Evolutionary conservation across 2,797 vertebrate species (phyloP).

Genomic region (Coendou prehensilis): DNA sequence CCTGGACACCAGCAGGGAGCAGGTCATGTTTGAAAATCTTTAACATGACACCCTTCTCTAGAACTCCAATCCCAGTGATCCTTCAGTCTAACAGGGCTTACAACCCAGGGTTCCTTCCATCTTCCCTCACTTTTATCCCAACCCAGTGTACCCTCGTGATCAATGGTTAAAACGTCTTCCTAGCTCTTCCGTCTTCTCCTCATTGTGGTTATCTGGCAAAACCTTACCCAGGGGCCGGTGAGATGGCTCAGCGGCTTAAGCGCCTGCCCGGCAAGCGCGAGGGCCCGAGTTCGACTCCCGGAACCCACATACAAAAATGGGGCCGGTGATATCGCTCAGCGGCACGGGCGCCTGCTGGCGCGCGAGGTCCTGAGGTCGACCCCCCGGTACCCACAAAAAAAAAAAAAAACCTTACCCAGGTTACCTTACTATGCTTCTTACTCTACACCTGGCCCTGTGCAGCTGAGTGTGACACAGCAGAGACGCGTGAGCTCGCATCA

Average conservation of each 20-base stretch:
- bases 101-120: neutral
- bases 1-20: slow-evolving; percentile 86
- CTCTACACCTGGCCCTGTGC: slow-evolving; percentile 19
- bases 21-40: neutral
- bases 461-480: neutral
- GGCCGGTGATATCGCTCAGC: no score
- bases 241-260: no score
- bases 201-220: slow-evolving; percentile 27
- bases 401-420: neutral
- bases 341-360: no score
- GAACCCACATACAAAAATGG: no score
- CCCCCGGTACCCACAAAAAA: no score
- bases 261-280: no score
- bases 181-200: neutral
- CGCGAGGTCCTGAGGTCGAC: no score
- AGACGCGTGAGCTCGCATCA: neutral
- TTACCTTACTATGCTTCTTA: neutral
- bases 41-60: neutral
- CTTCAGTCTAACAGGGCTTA: neutral
- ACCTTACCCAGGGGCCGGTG: neutral
- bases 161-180: slow-evolving; percentile 1
- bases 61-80: neutral
- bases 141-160: neutral
- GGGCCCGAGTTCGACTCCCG: no score
- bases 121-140: neutral